Evolutionary conservation across 2,113 vertebrate genomes (phyloP), one percentile per base, ranked within the genome.

Genomic region (Penelope pileata): DNA sequence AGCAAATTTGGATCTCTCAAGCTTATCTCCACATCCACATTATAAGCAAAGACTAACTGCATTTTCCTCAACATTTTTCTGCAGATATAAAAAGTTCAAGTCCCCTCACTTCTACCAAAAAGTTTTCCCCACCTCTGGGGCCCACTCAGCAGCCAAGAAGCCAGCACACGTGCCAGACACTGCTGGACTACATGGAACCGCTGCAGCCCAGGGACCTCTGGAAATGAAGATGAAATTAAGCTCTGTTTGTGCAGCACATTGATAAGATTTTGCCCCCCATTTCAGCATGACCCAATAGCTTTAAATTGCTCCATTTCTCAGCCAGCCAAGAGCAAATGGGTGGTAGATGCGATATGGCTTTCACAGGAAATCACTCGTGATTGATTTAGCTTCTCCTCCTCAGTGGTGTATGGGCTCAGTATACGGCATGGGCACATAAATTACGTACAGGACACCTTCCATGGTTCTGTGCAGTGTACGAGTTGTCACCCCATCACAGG

Each of bases 271-370:
- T 82, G 94, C 85, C 45, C 92, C 82, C 80, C 83, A 83, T 92
- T 95, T 88, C 90, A 80, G 82, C 23, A 19, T 95, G 93, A 95
- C 94, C 95, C 93, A 83, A 60, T 67, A 91, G 85, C 79, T 94
- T 96, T 93, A 92, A 96, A 96, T 93, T 83, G 94, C 94, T 95
- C 88, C 88, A 95, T 94, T 95, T 95, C 96, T 95, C 94, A 96
- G 88, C 60, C 92, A 93, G 94, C 83, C 90, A 91, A 84, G 92
- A 95, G 88, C 93, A 95, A 94, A 95, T 86, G 85, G 83, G 94
- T 96, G 93, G 69, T 96, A 72, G 83, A 91, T 79, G 86, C 36
- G 88, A 95, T 91, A 92, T 79, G 92, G 76, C 91, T 90, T 66
- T 96, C 93, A 50, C 86, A 89, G 95, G 94, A 97, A 96, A 97